Conservation (phyloP, 2,888 invertebrate species). For the Hermaeophaga mercurialis region DNA sequence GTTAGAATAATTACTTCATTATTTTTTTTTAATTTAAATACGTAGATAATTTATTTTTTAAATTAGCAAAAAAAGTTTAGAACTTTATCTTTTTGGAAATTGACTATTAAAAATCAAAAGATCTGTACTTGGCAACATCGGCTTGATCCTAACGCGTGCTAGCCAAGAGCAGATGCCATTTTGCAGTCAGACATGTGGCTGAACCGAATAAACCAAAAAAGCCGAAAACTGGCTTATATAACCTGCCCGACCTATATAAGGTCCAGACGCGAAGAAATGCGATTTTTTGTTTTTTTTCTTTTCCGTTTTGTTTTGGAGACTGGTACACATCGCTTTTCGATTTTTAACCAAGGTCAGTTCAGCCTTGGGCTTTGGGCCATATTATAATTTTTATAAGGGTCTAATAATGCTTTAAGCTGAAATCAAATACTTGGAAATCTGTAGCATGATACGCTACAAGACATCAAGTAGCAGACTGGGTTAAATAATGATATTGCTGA, state of each 20-base stretch:
- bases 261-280: conserved; percentile 57
- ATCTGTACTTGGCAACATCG: conserved; percentile 9
- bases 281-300: conserved; percentile 39
- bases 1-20: too few species aligned
- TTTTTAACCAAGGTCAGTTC: conserved; percentile 46
- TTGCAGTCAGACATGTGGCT: conserved; percentile 48
- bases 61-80: too few species aligned
- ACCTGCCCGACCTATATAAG: conserved; percentile 55
- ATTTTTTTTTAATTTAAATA: too few species aligned
- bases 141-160: conserved; percentile 43
- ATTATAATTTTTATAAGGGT: conserved; percentile 25
- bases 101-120: too few species aligned
- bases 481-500: too few species aligned
- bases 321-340: conserved; percentile 24
- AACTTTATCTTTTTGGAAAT: not conserved
- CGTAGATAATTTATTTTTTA: too few species aligned
- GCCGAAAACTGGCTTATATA: conserved; percentile 48
- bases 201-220: conserved; percentile 31
- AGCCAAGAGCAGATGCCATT: conserved; percentile 52
- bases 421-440: conserved; percentile 6
- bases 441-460: conserved; percentile 1
- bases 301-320: conserved; percentile 37
- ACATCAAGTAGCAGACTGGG: not conserved
- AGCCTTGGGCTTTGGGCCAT: conserved; percentile 32
- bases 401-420: conserved; percentile 6